Evolutionary conservation across 1,140 invertebrate genomes (phyloP), one percentile per base, ranked within the genome.

Genomic region (Catajapyx aquilonaris): DNA sequence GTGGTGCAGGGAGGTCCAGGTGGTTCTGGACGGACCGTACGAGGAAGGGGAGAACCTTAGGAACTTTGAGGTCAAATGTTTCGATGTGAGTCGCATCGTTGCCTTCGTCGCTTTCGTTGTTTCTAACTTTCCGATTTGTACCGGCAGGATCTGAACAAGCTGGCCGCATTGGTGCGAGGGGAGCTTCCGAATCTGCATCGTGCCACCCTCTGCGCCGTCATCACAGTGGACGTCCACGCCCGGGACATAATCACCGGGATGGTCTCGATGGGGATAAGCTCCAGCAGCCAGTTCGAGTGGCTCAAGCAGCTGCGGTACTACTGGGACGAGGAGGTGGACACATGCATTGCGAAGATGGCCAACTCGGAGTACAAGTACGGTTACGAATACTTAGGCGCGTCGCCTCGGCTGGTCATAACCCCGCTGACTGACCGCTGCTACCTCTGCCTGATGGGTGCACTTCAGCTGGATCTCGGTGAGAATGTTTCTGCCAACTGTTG

Each of bases 311-410:
- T 94, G 30, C 68, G 88, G 0, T 93, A 91, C 50, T 93, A 91
- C 52, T 91, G 85, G 84, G 65, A 78, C 32, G 64, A 74, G 2
- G 68, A 72, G 15, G 64, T 76, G 0, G 75, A 81, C 54, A 71
- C 73, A 51, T 81, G 79, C 41, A 66, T 83, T 1, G 68, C 69
- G 0, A 65, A 73, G 44, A 81, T 81, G 76, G 76, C 76, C 1
- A 77, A 69, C 41, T 68, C 75, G 1, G 64, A 71, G 48, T 73
- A 88, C 47, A 62, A 75, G 20, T 94, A 93, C 50, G 84, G 81
- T 4, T 91, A 88, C 52, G 88, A 94, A 55, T 94, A 93, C 56
- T 59, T 93, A 13, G 86, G 86, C 2, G 85, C 85, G 34, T 71
- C 71, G 37, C 71, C 73, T 48, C 69, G 78, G 41, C 60, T 84